Conservation (phyloP, 2,113 vertebrate genomes). For the Anhinga rufa region DNA sequence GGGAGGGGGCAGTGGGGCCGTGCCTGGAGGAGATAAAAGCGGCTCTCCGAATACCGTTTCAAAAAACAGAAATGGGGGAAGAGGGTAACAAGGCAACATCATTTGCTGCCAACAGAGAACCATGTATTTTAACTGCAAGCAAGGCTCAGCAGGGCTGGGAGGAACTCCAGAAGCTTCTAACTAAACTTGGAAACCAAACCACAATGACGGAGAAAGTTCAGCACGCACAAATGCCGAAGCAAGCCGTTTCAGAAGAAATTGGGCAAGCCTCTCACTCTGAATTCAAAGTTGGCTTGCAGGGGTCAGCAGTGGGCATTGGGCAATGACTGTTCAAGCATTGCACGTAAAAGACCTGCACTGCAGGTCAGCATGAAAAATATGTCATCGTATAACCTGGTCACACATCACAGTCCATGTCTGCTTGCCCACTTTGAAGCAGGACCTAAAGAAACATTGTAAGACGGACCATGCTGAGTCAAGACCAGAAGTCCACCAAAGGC, state of each 20-base stretch:
- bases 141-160: conserved; percentile 3
- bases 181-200: not conserved
- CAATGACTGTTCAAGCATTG: not conserved
- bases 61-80: not conserved
- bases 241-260: not conserved
- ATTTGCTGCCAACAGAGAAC: not conserved
- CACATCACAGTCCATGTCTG: not conserved
- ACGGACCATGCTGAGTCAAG: not conserved
- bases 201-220: conserved; percentile 21
- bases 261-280: not conserved
- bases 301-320: not conserved
- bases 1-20: not conserved
- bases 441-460: not conserved
- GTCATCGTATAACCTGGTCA: not conserved
- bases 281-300: not conserved
- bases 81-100: not conserved
- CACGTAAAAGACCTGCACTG: accelerated
- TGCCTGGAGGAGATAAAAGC: not conserved
- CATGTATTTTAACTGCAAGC: not conserved
- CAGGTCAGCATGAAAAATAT: not conserved
- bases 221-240: not conserved
- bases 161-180: conserved; percentile 45
- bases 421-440: not conserved
- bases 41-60: not conserved
- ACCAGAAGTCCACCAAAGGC: not conserved